Conservation (phyloP, 1,140 invertebrate genomes). For the Pseudomyrmex sp. region DNA sequence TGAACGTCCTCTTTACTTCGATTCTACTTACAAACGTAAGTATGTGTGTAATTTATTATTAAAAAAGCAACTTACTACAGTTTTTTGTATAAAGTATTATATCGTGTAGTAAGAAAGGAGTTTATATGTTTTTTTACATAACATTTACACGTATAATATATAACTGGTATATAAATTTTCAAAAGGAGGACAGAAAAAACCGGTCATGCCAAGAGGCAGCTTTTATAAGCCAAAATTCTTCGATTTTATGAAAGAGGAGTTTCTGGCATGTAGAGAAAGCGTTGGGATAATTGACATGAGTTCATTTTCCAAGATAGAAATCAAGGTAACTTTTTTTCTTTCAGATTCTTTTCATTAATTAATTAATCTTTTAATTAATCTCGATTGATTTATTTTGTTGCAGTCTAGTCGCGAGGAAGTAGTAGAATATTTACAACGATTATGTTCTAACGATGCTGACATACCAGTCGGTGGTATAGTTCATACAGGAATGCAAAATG, state of each 20-base stretch:
- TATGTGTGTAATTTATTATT: background rate
- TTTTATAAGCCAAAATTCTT: slow-evolving; percentile 93
- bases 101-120: no score
- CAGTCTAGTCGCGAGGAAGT: slow-evolving; percentile 88
- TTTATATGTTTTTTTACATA: no score
- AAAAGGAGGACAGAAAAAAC: slow-evolving; percentile 81
- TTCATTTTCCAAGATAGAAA: slow-evolving; percentile 93
- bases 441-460: slow-evolving; percentile 92
- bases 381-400: slow-evolving; percentile 55
- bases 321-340: slow-evolving; percentile 86
- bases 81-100: background rate
- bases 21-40: slow-evolving; percentile 85
- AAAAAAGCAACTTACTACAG: background rate
- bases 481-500: slow-evolving; percentile 94
- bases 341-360: background rate
- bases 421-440: slow-evolving; percentile 89
- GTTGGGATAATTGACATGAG: slow-evolving; percentile 95
- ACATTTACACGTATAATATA: background rate
- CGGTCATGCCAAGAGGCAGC: slow-evolving; percentile 86
- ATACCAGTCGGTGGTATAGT: slow-evolving; percentile 90
- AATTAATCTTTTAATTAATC: slow-evolving; percentile 39
- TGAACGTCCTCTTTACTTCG: slow-evolving; percentile 90
- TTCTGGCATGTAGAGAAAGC: slow-evolving; percentile 91
- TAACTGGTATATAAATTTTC: slow-evolving; percentile 54
- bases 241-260: slow-evolving; percentile 90